These are phyloP conservation scores for Torymus aiolomorphi DNA, from an alignment of 2,888 invertebrate species.

Conservation along the genomic window DNA sequence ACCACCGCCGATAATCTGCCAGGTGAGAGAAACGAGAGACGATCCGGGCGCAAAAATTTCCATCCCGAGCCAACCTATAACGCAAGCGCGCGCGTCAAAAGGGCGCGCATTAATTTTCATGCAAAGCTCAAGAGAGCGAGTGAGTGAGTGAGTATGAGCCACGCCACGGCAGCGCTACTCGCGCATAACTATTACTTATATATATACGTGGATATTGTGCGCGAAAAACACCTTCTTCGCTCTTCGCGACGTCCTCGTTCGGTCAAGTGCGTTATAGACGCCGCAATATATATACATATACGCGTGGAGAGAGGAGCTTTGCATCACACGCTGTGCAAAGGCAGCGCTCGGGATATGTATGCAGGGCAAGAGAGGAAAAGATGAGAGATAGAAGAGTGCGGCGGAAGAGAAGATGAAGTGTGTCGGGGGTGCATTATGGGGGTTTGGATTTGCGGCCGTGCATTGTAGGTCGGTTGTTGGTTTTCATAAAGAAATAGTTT, in stretches of 20 bases:
- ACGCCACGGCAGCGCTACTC: neutral
- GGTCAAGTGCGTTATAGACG: constrained; percentile 38
- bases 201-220: neutral
- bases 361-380: no score
- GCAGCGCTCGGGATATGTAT: no score
- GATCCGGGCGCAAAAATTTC: neutral
- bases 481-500: no score
- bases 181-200: constrained; percentile 29
- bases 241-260: neutral
- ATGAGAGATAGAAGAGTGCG: no score
- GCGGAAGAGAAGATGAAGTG: no score
- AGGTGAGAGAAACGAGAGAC: neutral
- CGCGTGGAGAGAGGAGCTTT: no score
- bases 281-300: neutral
- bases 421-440: no score
- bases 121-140: constrained; percentile 8
- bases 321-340: no score
- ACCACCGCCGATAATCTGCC: no score
- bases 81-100: neutral
- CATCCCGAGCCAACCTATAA: constrained; percentile 1
- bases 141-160: neutral
- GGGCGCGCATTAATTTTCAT: constrained; percentile 41
- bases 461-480: no score
- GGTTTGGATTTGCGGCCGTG: no score
- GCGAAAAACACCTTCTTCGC: constrained; percentile 15